These are phyloP conservation scores for Agonopterix arenella DNA, from an alignment of 2,888 invertebrate genomes.

Conservation along the genomic window DNA sequence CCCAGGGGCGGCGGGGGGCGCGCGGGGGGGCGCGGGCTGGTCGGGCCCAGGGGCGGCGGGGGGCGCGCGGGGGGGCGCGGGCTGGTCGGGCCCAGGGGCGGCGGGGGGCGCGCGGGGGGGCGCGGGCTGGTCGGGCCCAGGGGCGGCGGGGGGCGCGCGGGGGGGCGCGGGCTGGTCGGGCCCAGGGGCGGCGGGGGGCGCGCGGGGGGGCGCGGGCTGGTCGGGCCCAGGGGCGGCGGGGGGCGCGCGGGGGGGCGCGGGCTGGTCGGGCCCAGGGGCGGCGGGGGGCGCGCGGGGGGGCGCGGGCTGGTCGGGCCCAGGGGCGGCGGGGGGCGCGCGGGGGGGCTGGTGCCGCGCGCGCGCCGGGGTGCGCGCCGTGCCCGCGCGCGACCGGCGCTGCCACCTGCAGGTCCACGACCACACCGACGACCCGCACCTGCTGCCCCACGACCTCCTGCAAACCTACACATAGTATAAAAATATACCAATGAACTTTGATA, in stretches of 20 bases:
- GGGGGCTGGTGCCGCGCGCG: conserved; percentile 12
- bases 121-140: no score
- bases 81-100: no score
- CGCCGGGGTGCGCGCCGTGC: conserved; percentile 30
- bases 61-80: conserved; percentile 30
- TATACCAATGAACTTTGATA: no score
- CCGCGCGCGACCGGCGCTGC: conserved; percentile 29
- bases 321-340: conserved; percentile 13
- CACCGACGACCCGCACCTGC: conserved; percentile 30
- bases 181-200: no score
- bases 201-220: conserved; percentile 17
- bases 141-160: conserved; percentile 13
- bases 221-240: conserved; percentile 12
- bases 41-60: conserved; percentile 23
- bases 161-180: conserved; percentile 31
- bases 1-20: conserved; percentile 14
- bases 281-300: conserved; percentile 13
- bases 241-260: conserved; percentile 10
- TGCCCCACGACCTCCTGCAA: conserved; percentile 13
- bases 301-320: conserved; percentile 3
- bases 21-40: conserved; percentile 8
- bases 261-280: conserved; percentile 10
- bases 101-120: conserved; percentile 1
- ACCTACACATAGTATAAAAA: no score
- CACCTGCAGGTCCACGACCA: conserved; percentile 26